These are phyloP conservation scores for Rhizomys pruinosus DNA, from an alignment of 2,113 vertebrate species.

Conservation along the genomic window DNA sequence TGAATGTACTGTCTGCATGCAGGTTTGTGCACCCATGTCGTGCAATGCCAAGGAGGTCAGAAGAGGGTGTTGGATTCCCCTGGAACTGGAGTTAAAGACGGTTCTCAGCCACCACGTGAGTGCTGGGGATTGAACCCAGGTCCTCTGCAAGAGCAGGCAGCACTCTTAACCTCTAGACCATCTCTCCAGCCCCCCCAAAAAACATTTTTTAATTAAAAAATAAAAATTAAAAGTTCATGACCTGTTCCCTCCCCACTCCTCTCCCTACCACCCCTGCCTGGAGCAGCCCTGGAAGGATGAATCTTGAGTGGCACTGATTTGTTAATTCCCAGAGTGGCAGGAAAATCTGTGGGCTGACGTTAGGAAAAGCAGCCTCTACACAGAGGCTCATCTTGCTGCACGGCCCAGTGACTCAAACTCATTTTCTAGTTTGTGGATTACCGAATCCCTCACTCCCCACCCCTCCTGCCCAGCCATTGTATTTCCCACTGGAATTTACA, in stretches of 20 bases:
- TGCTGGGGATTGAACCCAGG: too few relatives aligned
- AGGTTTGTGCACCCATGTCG: too few relatives aligned
- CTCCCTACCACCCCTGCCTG: background rate
- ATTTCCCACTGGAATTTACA: slow-evolving; percentile 51
- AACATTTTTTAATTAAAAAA: too few relatives aligned
- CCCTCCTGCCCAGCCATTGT: slow-evolving; percentile 18
- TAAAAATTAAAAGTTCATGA: background rate
- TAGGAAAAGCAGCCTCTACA: background rate
- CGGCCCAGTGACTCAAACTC: slow-evolving; percentile 58
- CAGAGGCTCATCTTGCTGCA: slow-evolving; percentile 1
- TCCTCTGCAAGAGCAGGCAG: too few relatives aligned
- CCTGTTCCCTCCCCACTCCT: background rate
- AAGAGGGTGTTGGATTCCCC: too few relatives aligned
- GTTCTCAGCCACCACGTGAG: too few relatives aligned
- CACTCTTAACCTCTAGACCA: too few relatives aligned
- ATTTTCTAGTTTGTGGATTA: slow-evolving; percentile 63
- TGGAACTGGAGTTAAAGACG: too few relatives aligned
- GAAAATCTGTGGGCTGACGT: slow-evolving; percentile 24
- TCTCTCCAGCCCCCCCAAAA: too few relatives aligned
- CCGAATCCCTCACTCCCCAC: background rate
- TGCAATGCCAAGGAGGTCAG: too few relatives aligned
- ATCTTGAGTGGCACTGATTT: background rate
- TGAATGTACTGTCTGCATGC: too few relatives aligned
- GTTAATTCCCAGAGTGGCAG: slow-evolving; percentile 34
- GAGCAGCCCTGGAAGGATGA: background rate